Evolutionary conservation across 2,113 vertebrate genomes (phyloP), one percentile per base, ranked within the genome.

Genomic region (Quiscalus mexicanus): DNA sequence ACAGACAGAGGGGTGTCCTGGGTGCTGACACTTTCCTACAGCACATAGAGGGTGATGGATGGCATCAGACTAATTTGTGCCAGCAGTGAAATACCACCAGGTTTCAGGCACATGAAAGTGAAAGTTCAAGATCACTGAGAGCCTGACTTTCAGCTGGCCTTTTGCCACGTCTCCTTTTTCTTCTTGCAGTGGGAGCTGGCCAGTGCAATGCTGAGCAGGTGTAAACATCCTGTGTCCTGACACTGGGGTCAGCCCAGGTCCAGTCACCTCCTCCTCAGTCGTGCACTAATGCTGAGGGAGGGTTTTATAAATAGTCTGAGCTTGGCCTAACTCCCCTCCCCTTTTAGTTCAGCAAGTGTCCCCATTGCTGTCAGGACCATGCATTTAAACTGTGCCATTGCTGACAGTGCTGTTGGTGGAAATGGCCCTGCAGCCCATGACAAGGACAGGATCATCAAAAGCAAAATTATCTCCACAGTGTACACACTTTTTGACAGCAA

Each of bases 161-260:
- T 85, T 53, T 19, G 24, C 17, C 9, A 20, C 0, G 0, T 13
- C 25, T 85, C n/a, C 5, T 21, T 20, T 60, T 37, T 9, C 31
- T n/a, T 75, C 35, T 11, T 19, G 18, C 37, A 33, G 9, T 64
- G 53, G 11, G 14, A 39, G 21, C 59, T 87, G 78, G 42, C 23
- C 47, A 42, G 1, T 6, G 50, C 12, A 37, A 7, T 5, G 7
- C 42, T 45, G 37, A 77, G 49, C 25, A 74, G 63, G 15, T 85
- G 39, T 23, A 37, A 75, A 87, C 12, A 87, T 47, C 30, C 47
- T 62, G 39, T 73, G 60, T 11, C 20, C 37, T 65, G 50, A 15
- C 30, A 12, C 42, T 58, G 41, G 7, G 11, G 15, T 50, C n/a
- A 91, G 27, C 11, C 2, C 0, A 65, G 37, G 31, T 24, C 37